phyloP scores from a whole-genome alignment of 2,113 vertebrate species.

The Fukomys damarensis region DNA sequence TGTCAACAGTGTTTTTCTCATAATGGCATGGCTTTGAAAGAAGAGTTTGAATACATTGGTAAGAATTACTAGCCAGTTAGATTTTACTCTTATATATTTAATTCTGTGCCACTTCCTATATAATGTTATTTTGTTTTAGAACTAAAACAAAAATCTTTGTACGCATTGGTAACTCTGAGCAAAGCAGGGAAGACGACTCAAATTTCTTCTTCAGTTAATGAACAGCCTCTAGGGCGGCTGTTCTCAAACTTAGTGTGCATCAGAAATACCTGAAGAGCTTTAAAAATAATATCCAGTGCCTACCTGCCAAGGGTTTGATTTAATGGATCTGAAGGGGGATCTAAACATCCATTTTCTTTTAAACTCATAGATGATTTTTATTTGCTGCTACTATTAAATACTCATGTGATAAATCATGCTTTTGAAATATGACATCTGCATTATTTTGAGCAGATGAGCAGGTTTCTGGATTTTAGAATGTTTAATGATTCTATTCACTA shows the following conservation, averaged over 20 bases:
- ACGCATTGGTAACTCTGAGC: neutral
- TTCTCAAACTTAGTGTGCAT: constrained; percentile 13
- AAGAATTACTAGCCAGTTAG: constrained; percentile 84
- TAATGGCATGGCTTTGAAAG: constrained; percentile 99
- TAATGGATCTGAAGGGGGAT: neutral
- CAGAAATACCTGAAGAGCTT: constrained; percentile 21
- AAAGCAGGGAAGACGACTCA: constrained; percentile 22
- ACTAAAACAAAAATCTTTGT: neutral
- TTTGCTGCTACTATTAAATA: constrained; percentile 25
- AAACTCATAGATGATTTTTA: constrained; percentile 33
- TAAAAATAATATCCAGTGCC: neutral
- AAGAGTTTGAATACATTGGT: constrained; percentile 99
- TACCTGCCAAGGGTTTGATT: neutral
- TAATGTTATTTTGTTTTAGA: constrained; percentile 52
- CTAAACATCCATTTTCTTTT: constrained; percentile 30
- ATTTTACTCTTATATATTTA: constrained; percentile 42
- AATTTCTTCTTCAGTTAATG: neutral
- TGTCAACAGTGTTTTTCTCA: constrained; percentile 99
- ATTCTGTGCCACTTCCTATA: neutral
- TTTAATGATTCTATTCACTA: constrained; percentile 14
- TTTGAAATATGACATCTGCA: neutral
- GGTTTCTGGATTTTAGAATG: constrained; percentile 46
- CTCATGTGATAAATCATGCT: constrained; percentile 39
- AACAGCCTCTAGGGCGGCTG: neutral
- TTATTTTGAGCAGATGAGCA: constrained; percentile 20